A percentile compares a stretch with the other conserved stretches of the same genome.
phyloP scores from a whole-genome alignment of 2,113 vertebrate genomes.

The Narcine bancroftii region DNA sequence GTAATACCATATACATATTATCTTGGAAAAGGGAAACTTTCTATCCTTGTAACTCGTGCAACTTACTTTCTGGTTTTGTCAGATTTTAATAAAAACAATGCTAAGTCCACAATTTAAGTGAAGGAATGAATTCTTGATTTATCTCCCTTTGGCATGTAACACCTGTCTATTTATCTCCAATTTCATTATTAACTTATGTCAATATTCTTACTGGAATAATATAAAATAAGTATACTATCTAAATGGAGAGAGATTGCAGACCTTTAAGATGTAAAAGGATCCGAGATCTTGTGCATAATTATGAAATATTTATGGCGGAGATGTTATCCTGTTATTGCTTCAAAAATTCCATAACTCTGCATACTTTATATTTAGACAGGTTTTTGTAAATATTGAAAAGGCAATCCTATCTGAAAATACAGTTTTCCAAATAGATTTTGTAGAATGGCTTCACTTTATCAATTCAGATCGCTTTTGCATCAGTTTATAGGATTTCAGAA shows the following conservation, averaged over 20 bases:
- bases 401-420: background rate
- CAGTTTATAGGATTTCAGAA: background rate
- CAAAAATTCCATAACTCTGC: background rate
- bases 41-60: background rate
- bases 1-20: background rate
- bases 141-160: background rate
- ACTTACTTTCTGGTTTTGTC: background rate
- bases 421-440: background rate
- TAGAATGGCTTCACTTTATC: background rate
- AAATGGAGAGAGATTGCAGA: too few relatives aligned
- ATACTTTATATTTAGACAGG: background rate
- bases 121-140: background rate
- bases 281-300: too few relatives aligned
- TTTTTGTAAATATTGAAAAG: background rate
- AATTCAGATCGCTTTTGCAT: background rate
- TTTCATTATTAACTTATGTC: background rate
- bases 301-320: background rate
- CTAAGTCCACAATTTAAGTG: background rate
- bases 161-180: background rate
- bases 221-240: too few relatives aligned
- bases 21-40: background rate
- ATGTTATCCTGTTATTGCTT: background rate
- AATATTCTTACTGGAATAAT: background rate
- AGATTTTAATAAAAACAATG: background rate
- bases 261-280: too few relatives aligned